Conservation (phyloP, 2,888 invertebrate species). For the Leptogaster cylindrica region DNA sequence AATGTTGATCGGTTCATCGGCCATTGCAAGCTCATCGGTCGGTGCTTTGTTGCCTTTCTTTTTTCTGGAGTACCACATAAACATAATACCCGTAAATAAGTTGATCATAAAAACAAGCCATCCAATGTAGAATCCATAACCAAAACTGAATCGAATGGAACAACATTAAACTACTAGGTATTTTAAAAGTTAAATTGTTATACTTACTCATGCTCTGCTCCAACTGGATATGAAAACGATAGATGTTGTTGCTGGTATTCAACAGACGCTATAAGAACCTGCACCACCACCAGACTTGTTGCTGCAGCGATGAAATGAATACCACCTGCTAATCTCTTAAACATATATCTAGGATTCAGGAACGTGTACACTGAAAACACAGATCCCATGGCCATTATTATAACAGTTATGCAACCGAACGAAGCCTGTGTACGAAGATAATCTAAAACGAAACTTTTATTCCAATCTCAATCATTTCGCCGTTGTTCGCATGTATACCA, state of each 20-base stretch:
- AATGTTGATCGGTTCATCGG: constrained; percentile 84
- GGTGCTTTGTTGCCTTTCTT: constrained; percentile 84
- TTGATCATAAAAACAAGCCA: constrained; percentile 80
- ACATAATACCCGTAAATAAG: constrained; percentile 71
- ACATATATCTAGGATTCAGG: constrained; percentile 84
- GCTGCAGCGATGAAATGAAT: constrained; percentile 85
- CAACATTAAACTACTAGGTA: neutral
- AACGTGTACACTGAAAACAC: constrained; percentile 85
- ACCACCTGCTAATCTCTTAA: constrained; percentile 83
- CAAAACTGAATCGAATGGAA: constrained; percentile 65
- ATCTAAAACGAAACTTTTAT: constrained; percentile 64
- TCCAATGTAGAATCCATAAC: constrained; percentile 75
- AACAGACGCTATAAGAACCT: constrained; percentile 77
- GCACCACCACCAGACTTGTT: constrained; percentile 80
- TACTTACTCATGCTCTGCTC: constrained; percentile 68
- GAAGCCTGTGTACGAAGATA: constrained; percentile 84
- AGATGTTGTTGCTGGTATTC: constrained; percentile 73
- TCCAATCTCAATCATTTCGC: neutral
- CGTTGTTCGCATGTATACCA: constrained; percentile 60
- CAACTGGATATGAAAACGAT: constrained; percentile 71
- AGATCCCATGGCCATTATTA: constrained; percentile 81
- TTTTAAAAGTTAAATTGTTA: neutral
- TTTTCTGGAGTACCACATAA: constrained; percentile 82
- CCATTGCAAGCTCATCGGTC: constrained; percentile 82
- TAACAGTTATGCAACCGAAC: constrained; percentile 81